These are phyloP conservation scores for Tinea pellionella DNA, from an alignment of 2,888 invertebrate species.

Conservation along the genomic window DNA sequence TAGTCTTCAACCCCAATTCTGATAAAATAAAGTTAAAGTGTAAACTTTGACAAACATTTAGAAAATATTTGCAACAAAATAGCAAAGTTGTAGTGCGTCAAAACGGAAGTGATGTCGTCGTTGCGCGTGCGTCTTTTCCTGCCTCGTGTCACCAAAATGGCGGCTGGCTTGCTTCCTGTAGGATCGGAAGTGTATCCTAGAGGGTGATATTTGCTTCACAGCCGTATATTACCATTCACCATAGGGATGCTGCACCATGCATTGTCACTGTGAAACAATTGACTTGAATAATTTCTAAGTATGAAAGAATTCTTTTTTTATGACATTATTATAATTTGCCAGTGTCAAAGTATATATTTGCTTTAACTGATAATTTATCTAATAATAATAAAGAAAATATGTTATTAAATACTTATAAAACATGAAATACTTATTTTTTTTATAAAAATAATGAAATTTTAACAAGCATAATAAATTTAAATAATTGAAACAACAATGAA, in stretches of 20 bases:
- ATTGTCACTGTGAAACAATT: constrained; percentile 27
- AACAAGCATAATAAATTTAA: not conserved
- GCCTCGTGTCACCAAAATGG: constrained; percentile 66
- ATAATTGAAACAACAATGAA: not conserved
- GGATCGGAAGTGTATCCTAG: constrained; percentile 39
- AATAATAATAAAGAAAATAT: too few species aligned
- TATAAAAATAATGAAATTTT: not conserved
- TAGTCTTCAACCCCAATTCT: not conserved
- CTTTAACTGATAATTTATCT: too few species aligned
- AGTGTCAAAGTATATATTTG: too few species aligned
- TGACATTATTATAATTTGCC: too few species aligned
- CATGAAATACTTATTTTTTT: too few species aligned
- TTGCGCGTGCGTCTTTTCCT: constrained; percentile 50
- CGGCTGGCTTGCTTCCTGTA: constrained; percentile 53
- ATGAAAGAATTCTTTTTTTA: too few species aligned
- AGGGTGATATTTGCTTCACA: constrained; percentile 36
- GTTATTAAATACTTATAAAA: too few species aligned
- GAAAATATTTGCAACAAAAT: constrained; percentile 52
- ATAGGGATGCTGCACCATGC: constrained; percentile 39
- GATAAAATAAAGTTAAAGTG: not conserved
- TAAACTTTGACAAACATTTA: not conserved
- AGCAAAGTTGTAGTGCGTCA: constrained; percentile 37
- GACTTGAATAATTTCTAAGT: too few species aligned
- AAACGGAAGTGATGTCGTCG: constrained; percentile 51
- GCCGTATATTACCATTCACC: constrained; percentile 56